Base-by-base conservation (phyloP, 37 sponge, comb jelly and placozoan species). In the Cliona cf. orientalis region DNA sequence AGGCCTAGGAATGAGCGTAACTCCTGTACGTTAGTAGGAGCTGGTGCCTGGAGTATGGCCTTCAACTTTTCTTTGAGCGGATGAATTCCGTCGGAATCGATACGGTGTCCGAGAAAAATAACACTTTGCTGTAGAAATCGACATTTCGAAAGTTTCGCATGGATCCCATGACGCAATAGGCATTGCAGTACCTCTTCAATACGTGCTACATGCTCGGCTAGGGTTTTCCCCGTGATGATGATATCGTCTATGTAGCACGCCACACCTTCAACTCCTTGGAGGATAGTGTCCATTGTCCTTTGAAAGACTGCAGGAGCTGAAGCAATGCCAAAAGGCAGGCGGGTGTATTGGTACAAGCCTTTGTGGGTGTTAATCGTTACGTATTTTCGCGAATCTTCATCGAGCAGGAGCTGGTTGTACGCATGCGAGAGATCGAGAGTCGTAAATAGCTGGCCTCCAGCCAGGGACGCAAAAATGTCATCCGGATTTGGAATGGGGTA, bases 31-130 rank as follows among this genome's bases (percentile, higher is more conserved):
- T 66, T 35, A 2, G 21, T 69, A 25, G 81, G 69, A 25, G 37
- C 39, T 42, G 81, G 81, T 1, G 81, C 53, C 11, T 67, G 70
- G 25, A 45, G 21, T 12, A 80, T 46, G 2, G 81, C 81, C n/a
- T 55, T 43, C 33, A 25, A 80, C 56, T 44, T 80, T 80, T 19
- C 38, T 57, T 6, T 31, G 59, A 29, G 28, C 1, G 76, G 58
- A 29, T 61, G 60, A 29, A 77, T 23, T 6, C 69, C 69, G 12
- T 65, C 55, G 23, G 45, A 33, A 46, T 66, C 60, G 22, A 68
- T 69, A 5, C 31, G 2, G 41, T 80, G 81, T 23, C 58, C 57
- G 9, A 80, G n/a, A 66, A 5, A 42, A 32, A 12, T 39, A 23
- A 68, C 23, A 49, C 58, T 56, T 21, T 1, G 58, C 69, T 43